Evolutionary conservation across 2,797 vertebrate species (phyloP).

Genomic region (Enteromius anoplus): DNA sequence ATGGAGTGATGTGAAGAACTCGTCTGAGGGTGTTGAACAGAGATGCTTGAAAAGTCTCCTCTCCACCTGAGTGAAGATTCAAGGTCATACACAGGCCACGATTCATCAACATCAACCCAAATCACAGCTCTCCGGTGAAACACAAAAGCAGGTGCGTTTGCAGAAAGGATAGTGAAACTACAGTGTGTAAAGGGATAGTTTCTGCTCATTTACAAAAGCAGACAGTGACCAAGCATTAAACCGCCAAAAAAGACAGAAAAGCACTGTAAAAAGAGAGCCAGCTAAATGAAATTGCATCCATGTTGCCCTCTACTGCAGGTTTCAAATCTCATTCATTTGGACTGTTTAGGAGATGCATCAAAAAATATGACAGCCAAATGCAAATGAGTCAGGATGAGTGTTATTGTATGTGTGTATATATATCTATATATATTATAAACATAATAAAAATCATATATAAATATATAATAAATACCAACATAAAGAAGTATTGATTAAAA

Average conservation of each 20-base stretch:
- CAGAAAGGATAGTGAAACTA: not conserved
- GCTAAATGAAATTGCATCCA: not conserved
- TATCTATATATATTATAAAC: too few species aligned
- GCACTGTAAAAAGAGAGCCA: not conserved
- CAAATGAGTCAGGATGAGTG: not conserved
- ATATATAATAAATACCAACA: too few species aligned
- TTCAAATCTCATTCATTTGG: not conserved
- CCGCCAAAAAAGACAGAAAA: not conserved
- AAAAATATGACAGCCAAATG: not conserved
- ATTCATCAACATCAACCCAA: constrained; percentile 19
- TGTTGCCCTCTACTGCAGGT: not conserved
- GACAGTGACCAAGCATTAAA: not conserved
- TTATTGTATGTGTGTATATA: not conserved
- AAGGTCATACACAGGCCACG: constrained; percentile 8
- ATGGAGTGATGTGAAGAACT: constrained; percentile 52
- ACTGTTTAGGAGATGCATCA: not conserved
- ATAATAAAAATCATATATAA: too few species aligned
- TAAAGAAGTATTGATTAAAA: not conserved
- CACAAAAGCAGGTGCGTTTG: not conserved
- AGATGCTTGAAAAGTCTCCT: not conserved
- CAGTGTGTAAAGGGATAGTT: not conserved
- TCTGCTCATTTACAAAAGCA: not conserved
- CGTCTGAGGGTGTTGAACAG: constrained; percentile 41
- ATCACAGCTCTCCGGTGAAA: not conserved
- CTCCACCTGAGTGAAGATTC: constrained; percentile 23